Evolutionary conservation across 2,888 invertebrate genomes (phyloP), one percentile per base, ranked within the genome.

Genomic region (Eurytoma adleriae): DNA sequence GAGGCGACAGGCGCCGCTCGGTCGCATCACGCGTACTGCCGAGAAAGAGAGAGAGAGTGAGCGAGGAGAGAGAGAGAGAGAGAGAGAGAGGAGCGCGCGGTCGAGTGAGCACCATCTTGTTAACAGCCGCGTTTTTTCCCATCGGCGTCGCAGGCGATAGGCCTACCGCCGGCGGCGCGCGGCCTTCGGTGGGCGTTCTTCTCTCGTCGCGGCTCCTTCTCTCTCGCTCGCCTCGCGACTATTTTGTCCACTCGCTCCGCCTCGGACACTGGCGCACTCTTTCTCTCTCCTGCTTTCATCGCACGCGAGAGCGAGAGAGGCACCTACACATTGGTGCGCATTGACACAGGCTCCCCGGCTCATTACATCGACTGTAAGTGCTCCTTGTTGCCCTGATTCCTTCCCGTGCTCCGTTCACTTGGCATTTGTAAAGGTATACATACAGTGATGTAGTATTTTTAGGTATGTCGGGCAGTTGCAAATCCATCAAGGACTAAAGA

Each of bases 241-340:
- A 87, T 88, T 89, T 88, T 88, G 87, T 88, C 88, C 86, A 85
- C 84, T 83, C 80, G 89, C 89, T 89, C 89, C 89, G 89, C 89
- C 89, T 89, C 85, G 88, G 81, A 70, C 71, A 54, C 10, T 20
- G 30, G 20, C 70, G 16, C 50, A 48, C 56, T 40, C 54, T 54
- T 40, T 27, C 69, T 54, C 20, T 27, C 68, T 68, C 27, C 30
- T 24, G 48, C 71, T 59, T 48, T 18, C 16, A 30, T 14, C 3
- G 20, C 18, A 13, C n/a, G 14, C 10, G 13, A 59, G 71, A 70
- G 66, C 70, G 77, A 70, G 56, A 76, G 4, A 70, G 64, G 14
- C 14, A 20, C 61, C 40, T 4, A 30, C n/a, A 24, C 62, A 56
- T 40, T 20, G 18, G 40, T 16, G 62, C n/a, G 52, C 56, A 64